A percentile compares a stretch with the other conserved stretches of the same genome.
phyloP scores from a whole-genome alignment of 1,140 invertebrate species.

The Maniola jurtina region DNA sequence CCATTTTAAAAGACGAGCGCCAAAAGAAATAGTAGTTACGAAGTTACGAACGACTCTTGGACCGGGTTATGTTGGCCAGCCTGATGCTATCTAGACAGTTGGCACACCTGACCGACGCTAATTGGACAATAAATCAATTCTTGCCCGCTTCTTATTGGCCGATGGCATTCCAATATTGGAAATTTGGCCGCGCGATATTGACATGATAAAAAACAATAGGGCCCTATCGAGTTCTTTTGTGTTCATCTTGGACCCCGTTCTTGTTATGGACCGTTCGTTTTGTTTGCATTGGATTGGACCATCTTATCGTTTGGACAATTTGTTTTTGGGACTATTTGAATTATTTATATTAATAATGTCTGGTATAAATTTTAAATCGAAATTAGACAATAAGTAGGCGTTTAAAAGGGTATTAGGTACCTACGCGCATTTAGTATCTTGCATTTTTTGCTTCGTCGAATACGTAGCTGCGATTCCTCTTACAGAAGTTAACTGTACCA shows the following conservation, averaged over 20 bases:
- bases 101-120: constrained; percentile 79
- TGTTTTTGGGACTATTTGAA: constrained; percentile 72
- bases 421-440: no score
- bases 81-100: constrained; percentile 78
- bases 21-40: constrained; percentile 73
- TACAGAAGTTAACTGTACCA: no score
- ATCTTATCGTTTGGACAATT: constrained; percentile 75
- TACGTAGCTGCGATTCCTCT: no score
- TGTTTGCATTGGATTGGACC: constrained; percentile 60
- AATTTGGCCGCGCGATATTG: constrained; percentile 79
- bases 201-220: constrained; percentile 78
- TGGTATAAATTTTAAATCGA: neutral
- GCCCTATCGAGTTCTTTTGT: constrained; percentile 76
- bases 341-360: constrained; percentile 51
- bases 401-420: no score
- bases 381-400: neutral
- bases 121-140: constrained; percentile 79
- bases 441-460: no score
- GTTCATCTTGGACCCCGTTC: constrained; percentile 72
- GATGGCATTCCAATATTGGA: constrained; percentile 78
- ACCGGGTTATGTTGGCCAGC: constrained; percentile 73
- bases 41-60: neutral
- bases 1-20: constrained; percentile 72
- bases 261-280: constrained; percentile 71
- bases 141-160: constrained; percentile 77